Conservation (phyloP, 2,113 vertebrate genomes). For the Tragelaphus imberbis region DNA sequence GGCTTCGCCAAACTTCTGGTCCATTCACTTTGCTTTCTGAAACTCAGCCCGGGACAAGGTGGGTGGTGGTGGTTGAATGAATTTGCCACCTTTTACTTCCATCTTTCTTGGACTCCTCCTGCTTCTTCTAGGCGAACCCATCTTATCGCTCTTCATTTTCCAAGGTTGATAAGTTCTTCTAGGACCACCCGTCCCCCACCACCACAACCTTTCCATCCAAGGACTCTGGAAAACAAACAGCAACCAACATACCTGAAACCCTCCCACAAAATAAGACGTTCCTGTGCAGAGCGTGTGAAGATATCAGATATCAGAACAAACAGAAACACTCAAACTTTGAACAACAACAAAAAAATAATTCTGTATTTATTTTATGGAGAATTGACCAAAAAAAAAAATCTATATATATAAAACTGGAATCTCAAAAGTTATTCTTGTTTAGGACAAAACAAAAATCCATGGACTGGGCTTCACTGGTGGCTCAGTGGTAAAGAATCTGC, state of each 20-base stretch:
- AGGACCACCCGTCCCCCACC: fast-evolving
- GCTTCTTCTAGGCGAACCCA: not conserved
- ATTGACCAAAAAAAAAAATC: not conserved
- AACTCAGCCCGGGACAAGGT: not conserved
- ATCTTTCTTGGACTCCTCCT: not conserved
- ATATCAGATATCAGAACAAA: not conserved
- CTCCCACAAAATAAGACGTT: fast-evolving
- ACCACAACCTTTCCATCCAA: not conserved
- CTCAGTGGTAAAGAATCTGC: not conserved
- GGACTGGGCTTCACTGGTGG: not conserved
- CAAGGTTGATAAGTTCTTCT: not conserved
- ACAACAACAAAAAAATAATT: not conserved
- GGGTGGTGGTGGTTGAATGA: fast-evolving
- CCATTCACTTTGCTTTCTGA: not conserved
- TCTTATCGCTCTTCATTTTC: not conserved
- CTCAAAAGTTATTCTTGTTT: not conserved
- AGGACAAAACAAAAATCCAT: not conserved
- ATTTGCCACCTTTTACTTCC: fast-evolving
- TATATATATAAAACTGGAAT: not conserved
- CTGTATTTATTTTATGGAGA: not conserved
- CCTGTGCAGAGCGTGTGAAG: fast-evolving
- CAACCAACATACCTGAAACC: fast-evolving
- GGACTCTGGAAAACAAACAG: not conserved
- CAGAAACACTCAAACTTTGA: not conserved
- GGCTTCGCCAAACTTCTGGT: fast-evolving